Conservation (phyloP, 2,888 invertebrate species). For the Chromoteleia sp. region DNA sequence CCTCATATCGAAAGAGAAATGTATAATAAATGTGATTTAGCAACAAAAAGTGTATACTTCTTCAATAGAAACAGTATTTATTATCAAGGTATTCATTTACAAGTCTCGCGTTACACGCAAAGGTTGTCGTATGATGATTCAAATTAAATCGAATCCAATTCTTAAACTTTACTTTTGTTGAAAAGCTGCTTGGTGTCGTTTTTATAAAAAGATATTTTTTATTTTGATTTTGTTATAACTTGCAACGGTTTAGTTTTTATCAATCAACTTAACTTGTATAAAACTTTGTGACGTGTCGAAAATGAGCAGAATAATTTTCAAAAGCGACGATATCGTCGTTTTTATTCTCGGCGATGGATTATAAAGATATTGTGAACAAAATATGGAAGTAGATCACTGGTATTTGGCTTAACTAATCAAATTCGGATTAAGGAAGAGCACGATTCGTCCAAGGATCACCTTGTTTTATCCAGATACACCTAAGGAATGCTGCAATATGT, state of each 20-base stretch:
- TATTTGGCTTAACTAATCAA: neutral
- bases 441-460: conserved; percentile 36
- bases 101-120: neutral
- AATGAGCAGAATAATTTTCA: neutral
- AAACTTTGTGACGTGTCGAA: too few relatives aligned
- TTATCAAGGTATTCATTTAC: too few relatives aligned
- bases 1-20: neutral
- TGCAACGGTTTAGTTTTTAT: too few relatives aligned
- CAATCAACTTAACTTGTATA: too few relatives aligned
- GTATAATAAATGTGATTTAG: conserved; percentile 10
- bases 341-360: neutral
- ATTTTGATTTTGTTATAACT: too few relatives aligned
- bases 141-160: too few relatives aligned
- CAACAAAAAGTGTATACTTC: too few relatives aligned
- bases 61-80: too few relatives aligned
- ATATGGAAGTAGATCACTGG: conserved; percentile 19
- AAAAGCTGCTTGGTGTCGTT: too few relatives aligned
- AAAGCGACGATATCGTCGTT: neutral
- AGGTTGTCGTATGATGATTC: too few relatives aligned
- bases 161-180: too few relatives aligned
- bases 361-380: conserved; percentile 14
- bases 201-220: too few relatives aligned
- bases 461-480: conserved; percentile 68
- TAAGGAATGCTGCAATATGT: conserved; percentile 78
- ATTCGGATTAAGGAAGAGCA: conserved; percentile 4